Evolutionary conservation across 2,888 invertebrate genomes (phyloP).

Genomic region (Epinotia brunnichana): DNA sequence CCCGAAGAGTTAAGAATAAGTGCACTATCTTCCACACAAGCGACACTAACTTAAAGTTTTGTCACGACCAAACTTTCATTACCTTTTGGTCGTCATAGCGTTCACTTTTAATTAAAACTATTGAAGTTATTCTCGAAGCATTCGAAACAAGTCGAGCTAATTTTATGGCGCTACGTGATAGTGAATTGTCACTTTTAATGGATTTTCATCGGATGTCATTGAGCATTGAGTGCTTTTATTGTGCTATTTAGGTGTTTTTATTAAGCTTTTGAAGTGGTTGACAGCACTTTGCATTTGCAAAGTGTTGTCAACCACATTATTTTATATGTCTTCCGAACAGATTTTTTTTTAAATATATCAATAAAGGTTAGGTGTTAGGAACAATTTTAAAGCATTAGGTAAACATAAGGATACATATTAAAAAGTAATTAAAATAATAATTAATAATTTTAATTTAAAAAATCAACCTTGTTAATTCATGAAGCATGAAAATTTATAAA

Average conservation of each 20-base stretch:
- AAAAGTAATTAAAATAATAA: no score
- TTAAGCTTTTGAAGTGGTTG: background rate
- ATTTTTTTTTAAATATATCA: no score
- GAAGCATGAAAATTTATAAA: no score
- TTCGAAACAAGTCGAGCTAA: slow-evolving; percentile 8
- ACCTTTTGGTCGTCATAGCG: background rate
- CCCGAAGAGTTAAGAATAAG: background rate
- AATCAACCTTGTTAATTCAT: no score
- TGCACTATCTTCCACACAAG: background rate
- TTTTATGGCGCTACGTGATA: background rate
- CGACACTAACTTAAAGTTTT: slow-evolving; percentile 9
- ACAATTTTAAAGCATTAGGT: no score
- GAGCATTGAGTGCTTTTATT: background rate
- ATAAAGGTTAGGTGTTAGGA: no score
- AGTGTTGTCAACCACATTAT: background rate
- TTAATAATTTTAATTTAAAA: no score
- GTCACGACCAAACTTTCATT: slow-evolving; percentile 10
- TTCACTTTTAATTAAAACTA: slow-evolving; percentile 27
- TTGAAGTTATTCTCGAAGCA: slow-evolving; percentile 1
- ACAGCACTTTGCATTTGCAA: no score
- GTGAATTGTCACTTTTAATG: background rate
- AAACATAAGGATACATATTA: no score
- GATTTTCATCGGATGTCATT: background rate
- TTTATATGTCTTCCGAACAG: background rate
- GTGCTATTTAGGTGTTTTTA: background rate